phyloP scores from a whole-genome alignment of 2,113 vertebrate species.

The Halichoeres trimaculatus region DNA sequence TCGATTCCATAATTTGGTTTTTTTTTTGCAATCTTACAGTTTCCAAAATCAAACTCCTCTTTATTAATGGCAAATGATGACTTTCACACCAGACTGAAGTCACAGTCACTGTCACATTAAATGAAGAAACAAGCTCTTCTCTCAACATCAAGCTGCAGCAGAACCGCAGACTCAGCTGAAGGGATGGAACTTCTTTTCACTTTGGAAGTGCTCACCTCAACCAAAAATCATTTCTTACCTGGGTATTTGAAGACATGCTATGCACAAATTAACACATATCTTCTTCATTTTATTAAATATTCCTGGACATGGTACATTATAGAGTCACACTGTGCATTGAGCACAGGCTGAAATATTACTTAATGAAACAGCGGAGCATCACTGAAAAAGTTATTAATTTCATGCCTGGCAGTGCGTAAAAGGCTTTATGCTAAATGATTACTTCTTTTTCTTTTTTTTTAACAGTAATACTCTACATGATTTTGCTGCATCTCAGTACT shows the following conservation, averaged over 20 bases:
- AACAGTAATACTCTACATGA: not conserved
- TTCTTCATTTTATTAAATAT: not conserved
- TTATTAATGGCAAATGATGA: slow-evolving; percentile 1
- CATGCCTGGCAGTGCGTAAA: slow-evolving; percentile 23
- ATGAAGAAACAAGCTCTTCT: not conserved
- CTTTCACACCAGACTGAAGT: not conserved
- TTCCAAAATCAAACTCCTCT: not conserved
- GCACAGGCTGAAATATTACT: slow-evolving; percentile 5
- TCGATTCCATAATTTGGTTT: no score
- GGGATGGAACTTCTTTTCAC: slow-evolving; percentile 6
- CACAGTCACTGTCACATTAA: not conserved
- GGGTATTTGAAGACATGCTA: not conserved
- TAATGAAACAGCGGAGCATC: not conserved
- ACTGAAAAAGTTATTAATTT: slow-evolving; percentile 27
- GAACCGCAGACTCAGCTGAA: slow-evolving; percentile 13
- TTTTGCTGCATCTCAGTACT: not conserved
- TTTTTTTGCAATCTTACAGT: no score
- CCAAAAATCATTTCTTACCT: slow-evolving; percentile 2
- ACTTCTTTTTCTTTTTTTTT: not conserved
- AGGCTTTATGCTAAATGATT: not conserved
- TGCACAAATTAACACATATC: not conserved
- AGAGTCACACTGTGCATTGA: not conserved
- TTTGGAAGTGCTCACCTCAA: slow-evolving; percentile 7
- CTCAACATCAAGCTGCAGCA: not conserved
- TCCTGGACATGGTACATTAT: not conserved